Base-by-base conservation (phyloP, 2,113 vertebrate species). In the Lepus timidus region DNA sequence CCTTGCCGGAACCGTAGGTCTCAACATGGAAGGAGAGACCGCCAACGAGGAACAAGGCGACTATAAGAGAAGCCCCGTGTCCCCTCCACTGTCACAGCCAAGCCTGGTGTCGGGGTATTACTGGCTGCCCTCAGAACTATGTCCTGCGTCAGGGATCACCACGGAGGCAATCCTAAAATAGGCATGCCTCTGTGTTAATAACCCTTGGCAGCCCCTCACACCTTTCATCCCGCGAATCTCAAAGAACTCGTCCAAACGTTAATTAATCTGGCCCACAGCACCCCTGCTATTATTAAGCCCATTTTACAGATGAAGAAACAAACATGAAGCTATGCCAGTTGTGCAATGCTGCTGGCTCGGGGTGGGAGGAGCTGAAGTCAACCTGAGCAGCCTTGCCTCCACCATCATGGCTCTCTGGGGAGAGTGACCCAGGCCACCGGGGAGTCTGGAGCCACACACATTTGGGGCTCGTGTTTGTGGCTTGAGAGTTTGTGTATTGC, bases 241-340 rank as follows among this genome's bases (percentile, higher is more conserved):
- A 91, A 94, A 97, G 85, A 95, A 94, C 96, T 84, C 25, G 25
- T 85, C 85, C 95, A 96, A 96, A 96, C 71, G 0, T 65, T 96
- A 84, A 96, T 96, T 93, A 86, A 88, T 95, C 88, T 14, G 58
- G 70, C 82, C 93, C 44, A 86, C 65, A 64, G 79, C 94, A 89
- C 52, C 79, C 90, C 83, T 79, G 86, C 93, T 83, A 81, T 95
- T 93, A 97, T 85, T 82, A 93, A 93, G 14, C 84, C 96, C 95
- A 93, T 85, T 96, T 97, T 91, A 96, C 95, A 96, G 95, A 96
- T 31, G 74, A 90, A 95, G 71, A 93, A 95, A 95, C 31, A 95
- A 83, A 80, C 82, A 91, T 29, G 49, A 91, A 75, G 70, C 23
- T 0, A 75, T 79, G 79, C 49, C 44, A 27, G 22, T 52, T 96